phyloP scores from a whole-genome alignment of 2,113 vertebrate species.

The Cavia aperea region DNA sequence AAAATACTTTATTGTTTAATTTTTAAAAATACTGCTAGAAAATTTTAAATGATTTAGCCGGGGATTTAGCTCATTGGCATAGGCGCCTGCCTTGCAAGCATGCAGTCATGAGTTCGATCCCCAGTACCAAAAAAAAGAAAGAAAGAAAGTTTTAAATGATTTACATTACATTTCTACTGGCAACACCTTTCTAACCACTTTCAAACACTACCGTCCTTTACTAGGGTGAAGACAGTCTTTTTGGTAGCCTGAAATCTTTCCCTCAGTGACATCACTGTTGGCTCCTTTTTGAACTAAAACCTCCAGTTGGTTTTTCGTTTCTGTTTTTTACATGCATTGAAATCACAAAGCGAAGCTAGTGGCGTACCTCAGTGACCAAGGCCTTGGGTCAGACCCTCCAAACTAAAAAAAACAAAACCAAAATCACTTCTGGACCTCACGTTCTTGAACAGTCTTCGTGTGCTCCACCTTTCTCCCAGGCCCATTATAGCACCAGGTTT shows the following conservation, averaged over 20 bases:
- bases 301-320: neutral
- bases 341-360: neutral
- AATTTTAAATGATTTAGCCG: neutral
- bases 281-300: constrained; percentile 7
- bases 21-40: neutral
- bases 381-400: neutral
- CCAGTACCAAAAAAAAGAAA: too few relatives aligned
- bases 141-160: neutral
- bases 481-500: neutral
- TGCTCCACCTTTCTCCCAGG: neutral
- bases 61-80: too few relatives aligned
- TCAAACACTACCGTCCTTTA: neutral
- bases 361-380: neutral
- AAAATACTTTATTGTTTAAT: neutral
- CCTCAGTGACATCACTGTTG: neutral
- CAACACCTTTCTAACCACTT: neutral
- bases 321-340: neutral
- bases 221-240: neutral
- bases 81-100: too few relatives aligned
- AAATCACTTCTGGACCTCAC: neutral
- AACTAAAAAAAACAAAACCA: neutral
- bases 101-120: too few relatives aligned
- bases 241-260: neutral
- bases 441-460: neutral
- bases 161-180: neutral